These are phyloP conservation scores for Promerops cafer DNA, from an alignment of 2,113 vertebrate species.

Conservation along the genomic window DNA sequence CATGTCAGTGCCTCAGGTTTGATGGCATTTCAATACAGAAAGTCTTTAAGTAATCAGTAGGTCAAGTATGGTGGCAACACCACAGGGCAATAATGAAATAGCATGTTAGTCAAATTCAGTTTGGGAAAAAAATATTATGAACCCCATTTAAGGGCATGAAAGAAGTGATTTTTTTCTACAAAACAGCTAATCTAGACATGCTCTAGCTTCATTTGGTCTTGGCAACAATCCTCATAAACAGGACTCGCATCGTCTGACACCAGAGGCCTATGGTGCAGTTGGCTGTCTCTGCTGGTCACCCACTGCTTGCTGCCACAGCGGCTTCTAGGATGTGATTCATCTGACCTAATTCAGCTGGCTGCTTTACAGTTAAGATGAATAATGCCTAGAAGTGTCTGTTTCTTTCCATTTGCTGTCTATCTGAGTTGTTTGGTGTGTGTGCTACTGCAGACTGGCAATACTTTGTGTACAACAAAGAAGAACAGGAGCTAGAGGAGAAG, in stretches of 20 bases:
- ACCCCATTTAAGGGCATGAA: background rate
- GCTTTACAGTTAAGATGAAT: background rate
- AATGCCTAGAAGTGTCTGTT: background rate
- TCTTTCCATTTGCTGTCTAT: background rate
- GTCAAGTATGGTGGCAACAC: background rate
- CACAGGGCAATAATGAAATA: background rate
- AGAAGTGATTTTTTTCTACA: background rate
- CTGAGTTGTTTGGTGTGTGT: background rate
- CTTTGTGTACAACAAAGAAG: background rate
- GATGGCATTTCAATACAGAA: background rate
- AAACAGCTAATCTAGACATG: background rate
- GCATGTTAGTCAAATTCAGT: background rate
- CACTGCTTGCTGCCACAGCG: background rate
- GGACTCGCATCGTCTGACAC: background rate
- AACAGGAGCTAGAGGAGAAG: background rate
- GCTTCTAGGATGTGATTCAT: slow-evolving; percentile 13
- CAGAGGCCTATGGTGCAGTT: background rate
- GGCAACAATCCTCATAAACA: background rate
- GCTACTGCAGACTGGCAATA: background rate
- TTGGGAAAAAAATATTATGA: background rate
- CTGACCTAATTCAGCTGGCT: slow-evolving; percentile 1
- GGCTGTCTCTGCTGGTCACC: background rate
- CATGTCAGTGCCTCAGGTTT: background rate
- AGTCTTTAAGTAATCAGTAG: background rate
- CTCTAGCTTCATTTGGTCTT: background rate